Evolutionary conservation across 2,888 invertebrate genomes (phyloP).

Genomic region (Asteroscopus sphinx): DNA sequence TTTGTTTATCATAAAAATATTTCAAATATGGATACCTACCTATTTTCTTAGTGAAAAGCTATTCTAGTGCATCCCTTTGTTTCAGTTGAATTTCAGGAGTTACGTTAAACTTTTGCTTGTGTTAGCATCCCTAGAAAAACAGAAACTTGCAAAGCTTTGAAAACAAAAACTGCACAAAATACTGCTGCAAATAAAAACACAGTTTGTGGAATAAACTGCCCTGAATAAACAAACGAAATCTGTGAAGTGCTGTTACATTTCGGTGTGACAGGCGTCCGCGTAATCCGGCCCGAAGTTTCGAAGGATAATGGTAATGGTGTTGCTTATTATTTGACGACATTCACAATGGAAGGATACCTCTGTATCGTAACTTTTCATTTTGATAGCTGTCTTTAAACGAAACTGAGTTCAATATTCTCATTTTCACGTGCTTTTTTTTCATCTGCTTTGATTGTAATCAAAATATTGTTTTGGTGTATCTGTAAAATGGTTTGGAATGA

Average conservation of each 20-base stretch:
- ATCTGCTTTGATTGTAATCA: too few relatives aligned
- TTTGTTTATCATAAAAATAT: too few relatives aligned
- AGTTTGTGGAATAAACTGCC: background rate
- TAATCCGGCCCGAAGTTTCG: constrained; percentile 54
- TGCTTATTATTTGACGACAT: constrained; percentile 68
- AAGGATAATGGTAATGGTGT: constrained; percentile 62
- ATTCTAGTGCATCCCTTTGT: too few relatives aligned
- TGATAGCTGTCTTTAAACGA: constrained; percentile 9
- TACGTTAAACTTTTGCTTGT: too few relatives aligned
- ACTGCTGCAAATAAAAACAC: background rate
- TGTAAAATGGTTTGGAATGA: too few relatives aligned
- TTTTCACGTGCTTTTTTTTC: too few relatives aligned
- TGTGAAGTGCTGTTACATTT: constrained; percentile 9
- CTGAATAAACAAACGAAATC: background rate
- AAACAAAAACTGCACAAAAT: background rate
- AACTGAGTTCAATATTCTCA: background rate
- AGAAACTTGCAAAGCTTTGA: too few relatives aligned
- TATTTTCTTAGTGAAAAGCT: too few relatives aligned
- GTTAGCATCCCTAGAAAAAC: too few relatives aligned
- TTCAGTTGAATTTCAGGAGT: too few relatives aligned
- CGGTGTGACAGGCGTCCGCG: constrained; percentile 51
- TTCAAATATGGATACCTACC: too few relatives aligned
- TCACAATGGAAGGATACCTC: constrained; percentile 37
- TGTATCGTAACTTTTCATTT: constrained; percentile 36
- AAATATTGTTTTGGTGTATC: too few relatives aligned